These are phyloP conservation scores for Eublepharis macularius DNA, from an alignment of 2,113 vertebrate species.

Conservation along the genomic window DNA sequence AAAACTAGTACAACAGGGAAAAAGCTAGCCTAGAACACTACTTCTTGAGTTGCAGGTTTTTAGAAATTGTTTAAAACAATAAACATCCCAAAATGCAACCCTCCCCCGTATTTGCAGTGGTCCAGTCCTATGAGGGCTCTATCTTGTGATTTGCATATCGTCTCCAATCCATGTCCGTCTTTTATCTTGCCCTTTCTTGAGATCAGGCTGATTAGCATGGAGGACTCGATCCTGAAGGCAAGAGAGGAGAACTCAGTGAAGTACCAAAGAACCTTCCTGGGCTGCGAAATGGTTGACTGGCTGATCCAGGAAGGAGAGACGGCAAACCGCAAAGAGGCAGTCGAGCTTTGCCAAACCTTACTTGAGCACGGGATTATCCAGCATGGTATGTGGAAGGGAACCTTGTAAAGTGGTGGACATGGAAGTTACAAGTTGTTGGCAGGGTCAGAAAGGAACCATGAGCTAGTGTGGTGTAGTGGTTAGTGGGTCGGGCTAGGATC, in stretches of 20 bases:
- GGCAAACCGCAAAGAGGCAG: conserved; percentile 74
- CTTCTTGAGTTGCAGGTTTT: too few species aligned
- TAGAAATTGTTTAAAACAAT: too few species aligned
- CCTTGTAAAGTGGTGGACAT: not conserved
- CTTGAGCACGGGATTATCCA: conserved; percentile 87
- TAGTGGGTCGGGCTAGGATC: too few species aligned
- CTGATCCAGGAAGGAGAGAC: conserved; percentile 82
- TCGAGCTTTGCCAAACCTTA: conserved; percentile 79
- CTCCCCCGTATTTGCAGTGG: too few species aligned
- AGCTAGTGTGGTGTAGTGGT: too few species aligned
- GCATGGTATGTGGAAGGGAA: conserved; percentile 71
- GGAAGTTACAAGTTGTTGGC: not conserved
- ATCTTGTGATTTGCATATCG: not conserved
- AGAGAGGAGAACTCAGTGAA: conserved; percentile 80
- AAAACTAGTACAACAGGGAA: too few species aligned
- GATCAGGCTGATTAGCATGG: conserved; percentile 76
- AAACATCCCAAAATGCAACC: too few species aligned
- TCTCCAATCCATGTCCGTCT: rapidly evolving
- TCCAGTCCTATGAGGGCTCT: too few species aligned
- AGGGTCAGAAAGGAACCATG: not conserved
- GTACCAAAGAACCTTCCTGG: conserved; percentile 81
- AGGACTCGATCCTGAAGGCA: conserved; percentile 79
- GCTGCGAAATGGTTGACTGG: conserved; percentile 85
- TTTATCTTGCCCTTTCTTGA: conserved; percentile 34
- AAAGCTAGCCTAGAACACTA: too few species aligned